A percentile compares a stretch with the other conserved stretches of the same genome.
Evolutionary conservation across 1,140 invertebrate species (phyloP).

Genomic region (Drosophila lacteicornis): DNA sequence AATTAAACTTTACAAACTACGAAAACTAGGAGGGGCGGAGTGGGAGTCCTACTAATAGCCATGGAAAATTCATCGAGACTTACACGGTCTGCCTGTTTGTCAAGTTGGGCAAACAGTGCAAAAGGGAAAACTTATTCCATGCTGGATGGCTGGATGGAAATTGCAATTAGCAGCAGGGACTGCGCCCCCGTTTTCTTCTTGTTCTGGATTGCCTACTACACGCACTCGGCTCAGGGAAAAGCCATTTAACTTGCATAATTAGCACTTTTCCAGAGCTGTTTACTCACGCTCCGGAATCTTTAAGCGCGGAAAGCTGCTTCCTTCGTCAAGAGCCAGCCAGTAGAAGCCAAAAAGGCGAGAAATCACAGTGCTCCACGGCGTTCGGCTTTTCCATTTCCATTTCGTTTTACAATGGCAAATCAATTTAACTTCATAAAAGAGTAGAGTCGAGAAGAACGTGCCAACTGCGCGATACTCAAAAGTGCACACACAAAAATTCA

Average conservation of each 20-base stretch:
- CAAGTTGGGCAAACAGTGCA: conserved; percentile 29
- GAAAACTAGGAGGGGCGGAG: conserved; percentile 2
- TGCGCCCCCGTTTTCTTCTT: conserved; percentile 12
- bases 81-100: conserved; percentile 49
- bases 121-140: conserved; percentile 49
- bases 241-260: conserved; percentile 59
- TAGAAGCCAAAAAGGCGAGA: background rate
- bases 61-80: conserved; percentile 29
- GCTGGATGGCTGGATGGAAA: conserved; percentile 34
- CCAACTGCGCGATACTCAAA: conserved; percentile 42
- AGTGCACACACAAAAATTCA: conserved; percentile 8
- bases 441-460: conserved; percentile 33
- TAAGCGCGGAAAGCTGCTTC: conserved; percentile 7
- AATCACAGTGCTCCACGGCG: conserved; percentile 6
- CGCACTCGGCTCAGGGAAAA: conserved; percentile 38
- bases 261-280: conserved; percentile 24
- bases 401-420: conserved; percentile 45
- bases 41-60: conserved; percentile 7
- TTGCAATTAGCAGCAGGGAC: conserved; percentile 54
- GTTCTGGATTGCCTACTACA: conserved; percentile 22
- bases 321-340: background rate
- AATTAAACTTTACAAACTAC: conserved; percentile 62
- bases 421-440: conserved; percentile 40
- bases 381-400: conserved; percentile 18
- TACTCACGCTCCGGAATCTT: conserved; percentile 6